Percentiles rank a stretch among this genome's conserved stretches.
Evolutionary conservation across 2,113 vertebrate genomes (phyloP).

Genomic region (Acrocephalus kingi): DNA sequence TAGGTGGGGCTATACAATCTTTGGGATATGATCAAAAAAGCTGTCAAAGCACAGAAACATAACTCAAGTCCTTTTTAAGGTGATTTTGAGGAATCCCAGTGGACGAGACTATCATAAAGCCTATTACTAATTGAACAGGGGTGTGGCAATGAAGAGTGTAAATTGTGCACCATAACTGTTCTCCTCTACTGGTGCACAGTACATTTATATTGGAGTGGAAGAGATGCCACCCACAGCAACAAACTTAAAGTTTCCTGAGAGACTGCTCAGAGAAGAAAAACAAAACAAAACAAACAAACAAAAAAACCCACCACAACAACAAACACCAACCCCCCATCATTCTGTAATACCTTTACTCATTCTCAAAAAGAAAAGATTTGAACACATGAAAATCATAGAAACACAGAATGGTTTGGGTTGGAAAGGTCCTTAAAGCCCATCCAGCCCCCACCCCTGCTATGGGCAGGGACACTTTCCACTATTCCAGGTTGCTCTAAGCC

Average conservation of each 20-base stretch:
- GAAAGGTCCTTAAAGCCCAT: background rate
- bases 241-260: background rate
- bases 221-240: background rate
- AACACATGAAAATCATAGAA: background rate
- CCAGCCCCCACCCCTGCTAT: rapidly evolving
- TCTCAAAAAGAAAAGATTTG: background rate
- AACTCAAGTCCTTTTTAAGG: background rate
- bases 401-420: background rate
- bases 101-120: too few relatives aligned
- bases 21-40: background rate
- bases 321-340: too few relatives aligned
- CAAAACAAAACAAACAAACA: background rate
- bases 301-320: too few relatives aligned
- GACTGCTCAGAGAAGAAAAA: background rate
- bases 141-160: background rate
- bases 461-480: background rate
- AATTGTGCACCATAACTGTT: background rate
- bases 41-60: background rate
- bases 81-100: background rate
- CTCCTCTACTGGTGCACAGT: background rate
- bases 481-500: rapidly evolving
- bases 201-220: background rate
- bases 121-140: background rate
- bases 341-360: background rate
- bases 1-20: rapidly evolving